Evolutionary conservation across 2,888 invertebrate species (phyloP).

Genomic region (Geotrupes spiniger): DNA sequence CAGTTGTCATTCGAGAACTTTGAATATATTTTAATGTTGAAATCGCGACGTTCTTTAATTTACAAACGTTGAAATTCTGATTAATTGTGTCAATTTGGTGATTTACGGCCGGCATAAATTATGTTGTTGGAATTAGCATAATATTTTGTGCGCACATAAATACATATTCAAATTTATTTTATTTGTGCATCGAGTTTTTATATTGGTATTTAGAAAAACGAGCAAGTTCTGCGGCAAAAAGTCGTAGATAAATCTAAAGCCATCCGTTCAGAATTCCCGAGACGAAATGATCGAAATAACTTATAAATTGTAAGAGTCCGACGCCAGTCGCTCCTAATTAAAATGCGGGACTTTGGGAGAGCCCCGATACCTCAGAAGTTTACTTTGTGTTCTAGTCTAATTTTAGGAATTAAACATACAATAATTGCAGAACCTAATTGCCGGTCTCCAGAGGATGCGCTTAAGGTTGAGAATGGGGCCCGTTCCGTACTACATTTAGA

Average conservation of each 20-base stretch:
- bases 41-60: no score
- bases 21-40: no score
- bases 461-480: constrained; percentile 30
- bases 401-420: constrained; percentile 45
- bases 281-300: constrained; percentile 17
- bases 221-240: background rate
- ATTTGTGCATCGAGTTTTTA: no score
- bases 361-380: constrained; percentile 30
- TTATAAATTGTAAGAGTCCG: constrained; percentile 15
- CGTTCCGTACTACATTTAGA: constrained; percentile 14
- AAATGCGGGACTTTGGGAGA: constrained; percentile 14
- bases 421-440: constrained; percentile 46
- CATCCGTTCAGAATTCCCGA: constrained; percentile 14
- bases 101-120: no score
- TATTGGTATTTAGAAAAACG: constrained; percentile 2
- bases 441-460: constrained; percentile 29
- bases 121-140: no score
- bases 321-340: constrained; percentile 15
- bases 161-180: no score
- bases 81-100: no score
- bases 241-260: constrained; percentile 8
- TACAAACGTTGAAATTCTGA: no score
- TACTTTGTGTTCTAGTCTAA: constrained; percentile 43
- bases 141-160: no score
- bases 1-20: no score